Evolutionary conservation across 2,797 vertebrate species (phyloP).

Genomic region (Rachycentron canadum): DNA sequence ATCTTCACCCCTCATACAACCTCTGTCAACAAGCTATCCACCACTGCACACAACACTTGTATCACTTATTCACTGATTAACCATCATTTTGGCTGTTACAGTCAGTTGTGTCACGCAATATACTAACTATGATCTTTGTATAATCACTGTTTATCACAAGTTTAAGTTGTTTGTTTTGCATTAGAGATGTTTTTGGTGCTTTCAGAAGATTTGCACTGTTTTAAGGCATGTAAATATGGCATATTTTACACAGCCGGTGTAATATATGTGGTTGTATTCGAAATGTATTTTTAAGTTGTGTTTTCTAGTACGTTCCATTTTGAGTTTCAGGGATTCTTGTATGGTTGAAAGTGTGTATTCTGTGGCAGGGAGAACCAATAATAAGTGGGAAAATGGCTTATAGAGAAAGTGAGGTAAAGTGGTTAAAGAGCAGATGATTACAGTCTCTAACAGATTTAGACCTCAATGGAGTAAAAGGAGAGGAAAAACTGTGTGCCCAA

Average conservation of each 20-base stretch:
- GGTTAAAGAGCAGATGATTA: constrained; percentile 54
- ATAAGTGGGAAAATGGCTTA: constrained; percentile 35
- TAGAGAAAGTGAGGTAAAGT: constrained; percentile 13
- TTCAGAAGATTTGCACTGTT: constrained; percentile 74
- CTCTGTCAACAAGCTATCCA: constrained; percentile 49
- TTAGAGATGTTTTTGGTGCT: constrained; percentile 49
- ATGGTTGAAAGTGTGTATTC: constrained; percentile 49
- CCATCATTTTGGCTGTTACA: constrained; percentile 50
- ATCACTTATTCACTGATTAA: constrained; percentile 45
- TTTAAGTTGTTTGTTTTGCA: constrained; percentile 58
- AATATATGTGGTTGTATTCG: constrained; percentile 59
- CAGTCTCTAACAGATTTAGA: constrained; percentile 32
- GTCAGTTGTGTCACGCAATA: constrained; percentile 50
- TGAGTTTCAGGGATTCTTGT: constrained; percentile 84
- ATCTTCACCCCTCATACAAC: constrained; percentile 40
- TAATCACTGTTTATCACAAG: constrained; percentile 62
- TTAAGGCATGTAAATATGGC: constrained; percentile 79
- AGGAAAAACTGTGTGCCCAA: constrained; percentile 21
- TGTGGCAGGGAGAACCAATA: constrained; percentile 43
- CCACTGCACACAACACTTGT: constrained; percentile 40
- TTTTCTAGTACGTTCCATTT: constrained; percentile 71
- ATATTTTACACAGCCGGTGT: constrained; percentile 64
- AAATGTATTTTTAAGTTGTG: constrained; percentile 60
- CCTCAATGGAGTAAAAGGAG: constrained; percentile 8
- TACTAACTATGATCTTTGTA: constrained; percentile 63